phyloP scores from a whole-genome alignment of 2,113 vertebrate genomes.

The Scopus umbretta region DNA sequence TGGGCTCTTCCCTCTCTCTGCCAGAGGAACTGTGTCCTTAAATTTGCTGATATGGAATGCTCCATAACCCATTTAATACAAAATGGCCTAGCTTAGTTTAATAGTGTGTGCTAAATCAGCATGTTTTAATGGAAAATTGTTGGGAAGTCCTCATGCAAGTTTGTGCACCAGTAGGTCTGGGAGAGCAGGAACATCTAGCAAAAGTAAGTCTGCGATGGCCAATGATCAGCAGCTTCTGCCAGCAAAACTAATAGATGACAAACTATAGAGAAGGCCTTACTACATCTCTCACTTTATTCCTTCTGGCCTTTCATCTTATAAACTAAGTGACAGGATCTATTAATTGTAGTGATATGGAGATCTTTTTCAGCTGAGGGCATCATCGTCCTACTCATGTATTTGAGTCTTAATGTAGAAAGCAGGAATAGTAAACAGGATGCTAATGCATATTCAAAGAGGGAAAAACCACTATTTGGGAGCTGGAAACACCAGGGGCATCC shows the following conservation, averaged over 20 bases:
- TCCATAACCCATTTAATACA: neutral
- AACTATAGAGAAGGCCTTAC: neutral
- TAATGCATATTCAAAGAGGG: neutral
- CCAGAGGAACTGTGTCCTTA: neutral
- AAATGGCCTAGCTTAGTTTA: neutral
- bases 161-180: neutral
- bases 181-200: neutral
- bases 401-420: neutral
- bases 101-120: neutral
- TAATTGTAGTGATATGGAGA: neutral
- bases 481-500: neutral
- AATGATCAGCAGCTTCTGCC: neutral
- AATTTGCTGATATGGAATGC: neutral
- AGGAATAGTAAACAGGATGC: neutral
- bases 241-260: neutral
- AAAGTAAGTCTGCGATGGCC: neutral
- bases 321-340: neutral
- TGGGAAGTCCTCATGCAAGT: neutral
- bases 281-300: neutral
- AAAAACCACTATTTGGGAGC: neutral
- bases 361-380: neutral
- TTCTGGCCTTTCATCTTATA: neutral
- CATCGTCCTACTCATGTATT: neutral
- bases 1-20: neutral
- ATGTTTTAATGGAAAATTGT: neutral